A percentile compares a stretch with the other conserved stretches of the same genome.
These are phyloP conservation scores for Poicephalus gulielmi DNA, from an alignment of 2,113 vertebrate genomes.

Conservation along the genomic window DNA sequence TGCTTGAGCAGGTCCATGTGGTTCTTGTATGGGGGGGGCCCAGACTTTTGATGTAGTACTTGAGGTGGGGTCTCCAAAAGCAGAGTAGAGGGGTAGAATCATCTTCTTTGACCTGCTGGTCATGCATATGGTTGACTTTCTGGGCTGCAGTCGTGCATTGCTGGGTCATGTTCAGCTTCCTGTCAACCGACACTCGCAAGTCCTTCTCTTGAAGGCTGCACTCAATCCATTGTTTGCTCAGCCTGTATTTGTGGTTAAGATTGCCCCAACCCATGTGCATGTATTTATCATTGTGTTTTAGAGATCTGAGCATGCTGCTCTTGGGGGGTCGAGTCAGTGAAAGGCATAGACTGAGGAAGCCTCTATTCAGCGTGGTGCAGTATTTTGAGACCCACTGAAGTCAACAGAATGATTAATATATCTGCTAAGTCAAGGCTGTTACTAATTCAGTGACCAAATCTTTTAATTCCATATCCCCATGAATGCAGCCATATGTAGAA, in stretches of 20 bases:
- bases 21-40: neutral
- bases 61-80: neutral
- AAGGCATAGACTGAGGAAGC: neutral
- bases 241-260: neutral
- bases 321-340: accelerated
- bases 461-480: neutral
- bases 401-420: neutral
- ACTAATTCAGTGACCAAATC: neutral
- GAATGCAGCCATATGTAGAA: neutral
- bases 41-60: neutral
- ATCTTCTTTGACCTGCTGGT: neutral
- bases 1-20: neutral
- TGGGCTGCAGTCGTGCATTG: neutral
- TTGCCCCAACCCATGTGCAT: neutral
- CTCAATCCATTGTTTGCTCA: neutral
- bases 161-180: neutral
- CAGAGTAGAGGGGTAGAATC: neutral
- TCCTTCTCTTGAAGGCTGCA: neutral
- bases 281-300: neutral
- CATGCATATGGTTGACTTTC: neutral
- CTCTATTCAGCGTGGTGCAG: accelerated
- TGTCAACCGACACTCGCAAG: neutral
- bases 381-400: neutral
- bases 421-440: neutral
- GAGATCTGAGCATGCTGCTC: neutral